Evolutionary conservation across 2,113 vertebrate genomes (phyloP).

Genomic region (Pygoscelis antarcticus): DNA sequence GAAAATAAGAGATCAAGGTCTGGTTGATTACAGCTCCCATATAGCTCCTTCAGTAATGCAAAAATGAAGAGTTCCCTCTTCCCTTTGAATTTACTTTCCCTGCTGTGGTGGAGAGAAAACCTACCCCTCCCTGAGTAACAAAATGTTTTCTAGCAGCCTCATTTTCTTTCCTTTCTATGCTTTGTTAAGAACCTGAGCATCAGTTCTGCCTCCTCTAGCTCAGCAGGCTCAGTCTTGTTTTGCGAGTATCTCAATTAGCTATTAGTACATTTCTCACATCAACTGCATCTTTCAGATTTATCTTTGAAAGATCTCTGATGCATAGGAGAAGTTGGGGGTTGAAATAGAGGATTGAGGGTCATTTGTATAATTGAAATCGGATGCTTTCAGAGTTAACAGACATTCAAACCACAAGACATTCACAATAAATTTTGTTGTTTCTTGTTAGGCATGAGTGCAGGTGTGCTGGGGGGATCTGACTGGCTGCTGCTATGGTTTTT

Average conservation of each 20-base stretch:
- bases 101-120: not conserved
- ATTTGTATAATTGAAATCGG: not conserved
- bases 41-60: not conserved
- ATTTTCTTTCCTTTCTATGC: not conserved
- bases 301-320: not conserved
- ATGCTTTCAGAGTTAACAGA: not conserved
- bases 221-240: not conserved
- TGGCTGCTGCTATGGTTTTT: not conserved
- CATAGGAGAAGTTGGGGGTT: not conserved
- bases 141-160: not conserved
- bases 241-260: not conserved
- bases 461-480: not conserved
- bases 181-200: not conserved
- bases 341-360: not conserved
- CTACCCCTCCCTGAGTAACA: not conserved
- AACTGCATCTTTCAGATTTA: not conserved
- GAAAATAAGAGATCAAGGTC: not conserved
- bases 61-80: not conserved
- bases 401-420: not conserved
- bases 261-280: not conserved
- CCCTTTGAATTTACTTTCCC: not conserved
- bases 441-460: not conserved
- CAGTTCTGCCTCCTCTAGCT: not conserved
- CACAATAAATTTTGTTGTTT: not conserved
- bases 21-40: not conserved